Evolutionary conservation across 2,888 invertebrate genomes (phyloP), one percentile per base, ranked within the genome.

Genomic region (Melieria picta): DNA sequence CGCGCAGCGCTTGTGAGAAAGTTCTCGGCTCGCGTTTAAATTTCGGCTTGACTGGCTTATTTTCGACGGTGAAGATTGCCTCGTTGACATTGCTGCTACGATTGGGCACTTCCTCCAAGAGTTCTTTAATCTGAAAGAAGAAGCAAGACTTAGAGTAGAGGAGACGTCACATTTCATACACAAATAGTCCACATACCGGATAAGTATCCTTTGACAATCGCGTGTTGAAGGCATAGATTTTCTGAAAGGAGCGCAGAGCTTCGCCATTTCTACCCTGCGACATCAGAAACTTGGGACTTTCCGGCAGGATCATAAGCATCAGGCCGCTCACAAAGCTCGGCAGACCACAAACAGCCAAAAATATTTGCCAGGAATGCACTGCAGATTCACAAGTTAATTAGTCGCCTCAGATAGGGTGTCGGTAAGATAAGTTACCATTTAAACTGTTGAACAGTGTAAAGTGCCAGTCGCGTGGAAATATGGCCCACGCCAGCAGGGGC

Each of bases 401-500:
- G 7, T 16, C 30, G 7, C 5, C 7, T 16, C 16, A 64, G 6
- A 30, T 6, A 52, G 13, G 55, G 13, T 48, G 55, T 55, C 7
- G 30, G 30, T 66, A 30, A 9, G 11, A 0, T 0, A 5, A 65
- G 77, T 78, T 80, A 87, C 88, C 82, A 70, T 86, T 81, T 74
- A 87, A 68, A 3, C 83, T 83, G 45, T 83, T 82, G 63, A 88
- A 81, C 0, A 91, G 64, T 7, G 84, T 80, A 78, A 90, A 89
- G 61, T 89, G 85, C 89, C 91, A 90, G 56, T 89, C 85, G 63
- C 89, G 87, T 0, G 93, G 92, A 73, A 96, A 90, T 30, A 95
- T 88, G 9, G 89, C 85, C 92, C 93, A 93, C 3, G 94, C 94
- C 67, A 95, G 81, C 61, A 91, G 87, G n/a, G 93, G 92, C 71